Conservation (phyloP, 2,888 invertebrate genomes). For the Amiota communis region DNA sequence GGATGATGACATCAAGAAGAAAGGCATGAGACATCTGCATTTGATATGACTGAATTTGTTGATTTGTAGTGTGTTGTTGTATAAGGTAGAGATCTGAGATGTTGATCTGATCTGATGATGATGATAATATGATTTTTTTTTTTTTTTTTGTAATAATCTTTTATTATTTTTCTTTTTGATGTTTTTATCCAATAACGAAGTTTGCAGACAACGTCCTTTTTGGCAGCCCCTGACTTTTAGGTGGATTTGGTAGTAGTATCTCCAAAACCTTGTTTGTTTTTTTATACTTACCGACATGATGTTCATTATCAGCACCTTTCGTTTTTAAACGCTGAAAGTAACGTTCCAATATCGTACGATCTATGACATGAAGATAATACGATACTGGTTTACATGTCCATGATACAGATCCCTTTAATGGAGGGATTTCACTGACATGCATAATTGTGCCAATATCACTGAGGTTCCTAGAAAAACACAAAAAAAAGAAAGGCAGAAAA, state of each 20-base stretch:
- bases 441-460: constrained; percentile 99
- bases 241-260: background rate
- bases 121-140: constrained; percentile 19
- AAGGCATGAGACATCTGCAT: background rate
- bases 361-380: constrained; percentile 98
- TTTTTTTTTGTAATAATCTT: constrained; percentile 12
- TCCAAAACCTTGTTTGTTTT: background rate
- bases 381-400: constrained; percentile 99
- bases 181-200: no score
- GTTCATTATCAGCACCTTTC: constrained; percentile 77
- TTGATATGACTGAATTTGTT: constrained; percentile 24
- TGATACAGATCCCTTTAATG: constrained; percentile 94
- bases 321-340: constrained; percentile 97
- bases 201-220: no score
- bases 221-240: background rate
- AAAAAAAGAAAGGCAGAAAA: background rate
- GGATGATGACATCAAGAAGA: constrained; percentile 8
- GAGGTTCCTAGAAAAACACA: constrained; percentile 80
- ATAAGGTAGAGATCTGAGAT: no score
- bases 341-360: constrained; percentile 96
- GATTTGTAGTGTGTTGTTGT: constrained; percentile 24
- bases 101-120: background rate
- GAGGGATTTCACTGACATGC: constrained; percentile 97
- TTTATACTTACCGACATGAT: constrained; percentile 72
- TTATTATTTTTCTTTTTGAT: background rate